Evolutionary conservation across 2,113 vertebrate species (phyloP), one percentile per base, ranked within the genome.

Genomic region (Trematocara variabile): DNA sequence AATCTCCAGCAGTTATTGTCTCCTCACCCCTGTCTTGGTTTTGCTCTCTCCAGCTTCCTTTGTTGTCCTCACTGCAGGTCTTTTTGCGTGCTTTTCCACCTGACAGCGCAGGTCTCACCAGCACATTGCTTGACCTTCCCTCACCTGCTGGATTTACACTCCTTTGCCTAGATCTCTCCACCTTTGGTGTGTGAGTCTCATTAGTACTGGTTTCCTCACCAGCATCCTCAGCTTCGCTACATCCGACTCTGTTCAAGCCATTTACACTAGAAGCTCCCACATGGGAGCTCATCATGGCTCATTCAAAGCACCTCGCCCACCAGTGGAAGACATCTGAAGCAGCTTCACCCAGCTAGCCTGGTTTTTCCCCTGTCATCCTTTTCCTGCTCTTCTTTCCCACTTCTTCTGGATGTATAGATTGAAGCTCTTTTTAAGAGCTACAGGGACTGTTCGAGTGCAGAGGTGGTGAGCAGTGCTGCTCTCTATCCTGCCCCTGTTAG

Each of bases 21-120:
- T 83, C 84, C 16, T 93, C 88, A 2, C 87, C 86, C 7, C 60
- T 54, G 7, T 92, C 85, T 33, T 77, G 83, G 20, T 68, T 68
- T 78, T 82, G 80, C 7, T 86, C 90, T 70, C 44, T 90, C 83
- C 79, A 55, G 65, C 90, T 63, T 50, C 60, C 88, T 79, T 80
- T 79, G 52, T 56, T 93, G 91, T 97, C 96, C 93, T 96, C 95
- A 85, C 95, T 94, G 78, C 22, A 86, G 75, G 97, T 95, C 92
- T 97, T 97, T 86, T 94, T 96, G 75, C 94, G 94, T 78, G 86
- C 88, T 82, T 94, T 94, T 92, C 95, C 96, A 65, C 95, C 79
- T 22, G 86, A 30, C 48, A 89, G 88, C n/a, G 25, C 39, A 80
- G 94, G 90, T 88, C 94, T 95, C 84, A 82, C 7, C 87, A 89